Evolutionary conservation across 2,797 vertebrate genomes (phyloP).

Genomic region (Bovichtus diacanthus): DNA sequence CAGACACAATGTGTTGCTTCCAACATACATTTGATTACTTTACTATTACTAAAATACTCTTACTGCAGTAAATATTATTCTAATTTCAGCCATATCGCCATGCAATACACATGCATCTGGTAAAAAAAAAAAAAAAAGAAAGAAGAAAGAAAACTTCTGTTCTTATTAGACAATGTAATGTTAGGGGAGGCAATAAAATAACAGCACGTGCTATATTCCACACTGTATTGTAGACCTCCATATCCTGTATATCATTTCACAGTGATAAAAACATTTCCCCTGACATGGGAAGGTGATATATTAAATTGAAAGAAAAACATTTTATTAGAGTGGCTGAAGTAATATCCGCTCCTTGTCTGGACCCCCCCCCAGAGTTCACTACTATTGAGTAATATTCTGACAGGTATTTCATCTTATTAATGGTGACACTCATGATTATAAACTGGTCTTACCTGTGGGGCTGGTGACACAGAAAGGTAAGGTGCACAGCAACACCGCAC

Average conservation of each 20-base stretch:
- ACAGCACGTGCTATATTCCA: no score
- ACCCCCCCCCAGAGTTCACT: not conserved
- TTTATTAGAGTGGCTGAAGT: not conserved
- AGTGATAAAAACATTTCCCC: no score
- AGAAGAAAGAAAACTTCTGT: not conserved
- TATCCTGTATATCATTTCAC: no score
- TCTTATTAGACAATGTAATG: not conserved
- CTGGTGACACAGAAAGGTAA: not conserved
- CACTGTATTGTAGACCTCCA: not conserved
- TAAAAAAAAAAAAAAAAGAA: no score
- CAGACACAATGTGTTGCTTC: not conserved
- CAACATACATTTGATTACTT: not conserved
- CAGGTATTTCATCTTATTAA: not conserved
- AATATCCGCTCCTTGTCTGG: not conserved
- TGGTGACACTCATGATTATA: not conserved
- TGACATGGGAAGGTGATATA: not conserved
- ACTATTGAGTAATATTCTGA: not conserved
- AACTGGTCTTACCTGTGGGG: constrained; percentile 33
- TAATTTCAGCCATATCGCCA: not conserved
- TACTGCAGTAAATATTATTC: not conserved
- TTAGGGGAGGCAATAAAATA: not conserved
- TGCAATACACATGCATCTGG: not conserved
- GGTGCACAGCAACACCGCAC: not conserved
- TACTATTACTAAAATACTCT: not conserved
- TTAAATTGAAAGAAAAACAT: not conserved